Evolutionary conservation across 2,888 invertebrate species (phyloP).

Genomic region (Brachyptera putata): DNA sequence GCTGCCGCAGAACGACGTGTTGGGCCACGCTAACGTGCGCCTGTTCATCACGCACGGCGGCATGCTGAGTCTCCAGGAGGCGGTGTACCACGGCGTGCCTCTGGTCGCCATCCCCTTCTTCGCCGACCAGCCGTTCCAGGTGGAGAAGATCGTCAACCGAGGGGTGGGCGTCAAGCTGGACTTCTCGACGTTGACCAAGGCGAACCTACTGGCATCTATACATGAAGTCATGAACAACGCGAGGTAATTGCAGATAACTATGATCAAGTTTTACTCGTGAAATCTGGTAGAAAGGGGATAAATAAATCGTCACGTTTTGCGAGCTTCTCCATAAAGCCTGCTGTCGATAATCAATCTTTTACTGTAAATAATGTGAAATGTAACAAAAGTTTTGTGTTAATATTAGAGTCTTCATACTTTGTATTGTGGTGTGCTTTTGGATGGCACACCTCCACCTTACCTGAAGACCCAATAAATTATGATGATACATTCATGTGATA

Average conservation of each 20-base stretch:
- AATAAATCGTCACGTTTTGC: too few species aligned
- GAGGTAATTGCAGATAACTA: background rate
- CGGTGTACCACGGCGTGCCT: conserved; percentile 49
- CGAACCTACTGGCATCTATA: background rate
- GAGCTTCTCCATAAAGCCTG: too few species aligned
- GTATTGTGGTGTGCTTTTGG: too few species aligned
- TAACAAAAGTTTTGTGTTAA: too few species aligned
- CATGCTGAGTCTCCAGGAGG: conserved; percentile 47
- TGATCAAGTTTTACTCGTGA: background rate
- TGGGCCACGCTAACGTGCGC: conserved; percentile 48
- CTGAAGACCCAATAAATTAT: too few species aligned
- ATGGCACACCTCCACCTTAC: too few species aligned
- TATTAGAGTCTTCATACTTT: too few species aligned
- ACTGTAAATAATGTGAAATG: too few species aligned
- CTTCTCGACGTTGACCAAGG: conserved; percentile 35
- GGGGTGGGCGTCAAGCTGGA: conserved; percentile 41
- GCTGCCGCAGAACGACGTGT: conserved; percentile 39
- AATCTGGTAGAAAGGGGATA: background rate
- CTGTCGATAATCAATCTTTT: too few species aligned
- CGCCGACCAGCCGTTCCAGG: conserved; percentile 46
- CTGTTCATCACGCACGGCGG: conserved; percentile 50
- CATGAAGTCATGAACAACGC: background rate
- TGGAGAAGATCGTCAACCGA: conserved; percentile 37
- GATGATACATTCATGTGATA: too few species aligned
- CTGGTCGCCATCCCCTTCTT: conserved; percentile 52